These are phyloP conservation scores for Venturia canescens DNA, from an alignment of 1,140 invertebrate genomes.

Conservation along the genomic window DNA sequence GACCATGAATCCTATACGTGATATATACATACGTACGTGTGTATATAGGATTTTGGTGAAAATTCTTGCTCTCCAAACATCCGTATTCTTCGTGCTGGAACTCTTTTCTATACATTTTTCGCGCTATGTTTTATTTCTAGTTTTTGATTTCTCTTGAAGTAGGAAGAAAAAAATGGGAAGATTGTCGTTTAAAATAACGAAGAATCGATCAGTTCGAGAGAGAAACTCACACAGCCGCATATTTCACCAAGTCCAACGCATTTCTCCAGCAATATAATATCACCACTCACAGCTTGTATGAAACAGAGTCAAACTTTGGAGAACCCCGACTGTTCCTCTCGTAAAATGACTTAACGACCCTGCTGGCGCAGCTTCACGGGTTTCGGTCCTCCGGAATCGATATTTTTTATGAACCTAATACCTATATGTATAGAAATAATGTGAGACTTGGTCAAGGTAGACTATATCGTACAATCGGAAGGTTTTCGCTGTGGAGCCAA, in stretches of 20 bases:
- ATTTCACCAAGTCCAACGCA: not conserved
- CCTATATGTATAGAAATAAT: constrained; percentile 38
- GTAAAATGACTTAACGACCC: constrained; percentile 59
- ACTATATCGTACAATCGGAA: constrained; percentile 22
- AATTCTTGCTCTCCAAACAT: not conserved
- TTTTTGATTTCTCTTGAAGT: not conserved
- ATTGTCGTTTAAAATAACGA: constrained; percentile 8
- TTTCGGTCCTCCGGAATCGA: constrained; percentile 53
- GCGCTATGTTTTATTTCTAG: not conserved
- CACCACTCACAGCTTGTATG: not conserved
- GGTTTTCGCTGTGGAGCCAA: constrained; percentile 30
- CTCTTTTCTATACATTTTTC: constrained; percentile 25
- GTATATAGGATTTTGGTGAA: not conserved
- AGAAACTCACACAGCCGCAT: constrained; percentile 6
- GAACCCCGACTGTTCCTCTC: constrained; percentile 40
- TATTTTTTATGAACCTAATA: constrained; percentile 58
- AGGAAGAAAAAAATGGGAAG: too few species aligned
- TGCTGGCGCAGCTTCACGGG: constrained; percentile 25
- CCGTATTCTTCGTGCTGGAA: not conserved
- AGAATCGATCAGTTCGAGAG: constrained; percentile 19
- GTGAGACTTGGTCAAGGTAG: not conserved
- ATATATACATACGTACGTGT: not conserved
- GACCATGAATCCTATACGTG: not conserved
- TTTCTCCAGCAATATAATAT: constrained; percentile 12
- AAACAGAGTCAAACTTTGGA: constrained; percentile 54